A percentile compares a stretch with the other conserved stretches of the same genome.
These are phyloP conservation scores for Taxidea taxus DNA, from an alignment of 2,113 vertebrate genomes.

Conservation along the genomic window DNA sequence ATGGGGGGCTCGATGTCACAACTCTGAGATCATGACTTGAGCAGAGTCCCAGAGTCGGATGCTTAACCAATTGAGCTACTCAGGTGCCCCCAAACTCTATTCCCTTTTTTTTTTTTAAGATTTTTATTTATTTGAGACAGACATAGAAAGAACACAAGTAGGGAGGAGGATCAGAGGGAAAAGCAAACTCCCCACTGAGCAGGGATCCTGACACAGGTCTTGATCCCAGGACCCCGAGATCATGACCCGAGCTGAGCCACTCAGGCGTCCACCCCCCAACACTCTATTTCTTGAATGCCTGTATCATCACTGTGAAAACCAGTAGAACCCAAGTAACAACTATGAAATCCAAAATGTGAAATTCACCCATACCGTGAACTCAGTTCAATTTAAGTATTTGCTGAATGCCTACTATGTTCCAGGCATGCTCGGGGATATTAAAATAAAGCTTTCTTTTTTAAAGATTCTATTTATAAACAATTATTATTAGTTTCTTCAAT, in stretches of 20 bases:
- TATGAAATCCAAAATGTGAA: not conserved
- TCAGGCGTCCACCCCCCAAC: not conserved
- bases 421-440: not conserved
- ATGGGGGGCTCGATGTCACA: not conserved
- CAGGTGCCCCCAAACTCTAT: not conserved
- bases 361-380: not conserved
- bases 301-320: not conserved
- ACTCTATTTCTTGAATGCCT: not conserved
- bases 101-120: not conserved
- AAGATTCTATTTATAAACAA: not conserved
- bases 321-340: not conserved
- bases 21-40: not conserved
- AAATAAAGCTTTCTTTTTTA: not conserved
- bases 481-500: not conserved
- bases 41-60: not conserved
- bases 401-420: not conserved
- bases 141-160: not conserved
- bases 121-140: not conserved
- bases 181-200: not conserved
- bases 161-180: not conserved
- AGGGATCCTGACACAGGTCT: not conserved
- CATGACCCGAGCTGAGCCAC: not conserved
- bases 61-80: not conserved
- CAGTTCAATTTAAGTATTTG: not conserved
- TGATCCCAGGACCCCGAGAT: not conserved